These are phyloP conservation scores for Heliothis subflexa DNA, from an alignment of 1,140 invertebrate genomes.

Conservation along the genomic window DNA sequence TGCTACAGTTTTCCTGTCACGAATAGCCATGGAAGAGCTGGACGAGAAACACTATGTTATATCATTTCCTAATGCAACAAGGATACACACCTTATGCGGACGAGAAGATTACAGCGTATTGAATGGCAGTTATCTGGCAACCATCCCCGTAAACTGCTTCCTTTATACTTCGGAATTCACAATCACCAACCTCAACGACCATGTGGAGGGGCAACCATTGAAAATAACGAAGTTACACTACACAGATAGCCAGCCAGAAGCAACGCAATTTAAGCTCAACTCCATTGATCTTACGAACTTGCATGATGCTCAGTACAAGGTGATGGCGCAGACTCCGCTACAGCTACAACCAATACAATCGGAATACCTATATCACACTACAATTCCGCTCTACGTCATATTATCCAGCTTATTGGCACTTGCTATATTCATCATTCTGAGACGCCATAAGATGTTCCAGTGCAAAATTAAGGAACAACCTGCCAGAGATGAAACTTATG, in stretches of 20 bases:
- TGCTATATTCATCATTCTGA: not conserved
- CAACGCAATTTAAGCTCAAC: not conserved
- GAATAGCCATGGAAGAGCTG: conserved; percentile 32
- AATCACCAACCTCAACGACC: conserved; percentile 42
- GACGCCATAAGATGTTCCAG: not conserved
- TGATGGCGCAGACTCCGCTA: conserved; percentile 1
- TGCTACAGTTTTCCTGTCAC: not conserved
- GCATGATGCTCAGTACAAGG: not conserved
- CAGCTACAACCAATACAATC: conserved; percentile 12
- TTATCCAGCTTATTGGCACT: not conserved
- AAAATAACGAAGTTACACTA: not conserved
- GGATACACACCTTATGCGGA: conserved; percentile 31
- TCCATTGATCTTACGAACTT: not conserved
- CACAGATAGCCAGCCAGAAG: not conserved
- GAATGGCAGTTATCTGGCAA: conserved; percentile 47
- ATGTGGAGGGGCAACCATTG: not conserved
- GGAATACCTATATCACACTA: conserved; percentile 6
- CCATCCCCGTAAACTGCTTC: conserved; percentile 41
- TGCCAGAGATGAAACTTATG: not conserved
- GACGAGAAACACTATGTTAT: conserved; percentile 45
- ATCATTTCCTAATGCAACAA: conserved; percentile 40
- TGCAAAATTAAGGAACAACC: not conserved
- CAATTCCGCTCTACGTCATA: conserved; percentile 18
- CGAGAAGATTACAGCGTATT: conserved; percentile 41
- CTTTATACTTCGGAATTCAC: conserved; percentile 46